Base-by-base conservation (phyloP, 2,113 vertebrate species). In the Aleadryas rufinucha region DNA sequence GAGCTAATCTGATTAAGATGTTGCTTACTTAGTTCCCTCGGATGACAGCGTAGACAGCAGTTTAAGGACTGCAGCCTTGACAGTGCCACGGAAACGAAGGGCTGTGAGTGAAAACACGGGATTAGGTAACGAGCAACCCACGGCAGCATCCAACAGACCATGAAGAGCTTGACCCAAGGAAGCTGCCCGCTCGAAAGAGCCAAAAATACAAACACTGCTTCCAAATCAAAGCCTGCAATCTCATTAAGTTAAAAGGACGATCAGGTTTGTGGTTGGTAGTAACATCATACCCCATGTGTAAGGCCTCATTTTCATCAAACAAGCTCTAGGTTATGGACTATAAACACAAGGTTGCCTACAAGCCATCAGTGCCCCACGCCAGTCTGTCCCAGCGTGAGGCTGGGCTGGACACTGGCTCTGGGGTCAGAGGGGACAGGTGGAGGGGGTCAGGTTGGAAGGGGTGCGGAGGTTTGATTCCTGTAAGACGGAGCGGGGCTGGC, bases 311-410 rank as follows among this genome's bases (percentile, higher is more conserved):
- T 94, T 92, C 84, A 93, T 86, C 88, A 87, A 69, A 93, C 94
- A 95, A 96, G 95, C 92, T 97, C 92, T 95, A 79, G 64, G 79
- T 89, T 97, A 97, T 27, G 90, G 94, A 91, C 89, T 77, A 97
- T 81, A 94, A 97, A 97, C 59, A 90, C 94, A 96, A 93, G 47
- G 77, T 78, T 81, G 92, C 93, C 90, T 71, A 90, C 79, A 93
- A 80, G 95, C 80, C 87, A 0, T 30, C 86, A 9, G 68, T 16
- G 69, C 72, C 57, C 64, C 77, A 56, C 74, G 64, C 26, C 94
- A 77, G 79, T 41, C 76, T 52, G 78, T 17, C 59, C 64, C 91
- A 90, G 88, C 3, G 1, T 27, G 42, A 37, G 84, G 72, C 84
- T 27, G 84, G 53, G 84, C 61, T 60, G 72, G 72, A 19, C 54